Evolutionary conservation across 2,113 vertebrate species (phyloP).

Genomic region (mouse (Mus musculus)): DNA sequence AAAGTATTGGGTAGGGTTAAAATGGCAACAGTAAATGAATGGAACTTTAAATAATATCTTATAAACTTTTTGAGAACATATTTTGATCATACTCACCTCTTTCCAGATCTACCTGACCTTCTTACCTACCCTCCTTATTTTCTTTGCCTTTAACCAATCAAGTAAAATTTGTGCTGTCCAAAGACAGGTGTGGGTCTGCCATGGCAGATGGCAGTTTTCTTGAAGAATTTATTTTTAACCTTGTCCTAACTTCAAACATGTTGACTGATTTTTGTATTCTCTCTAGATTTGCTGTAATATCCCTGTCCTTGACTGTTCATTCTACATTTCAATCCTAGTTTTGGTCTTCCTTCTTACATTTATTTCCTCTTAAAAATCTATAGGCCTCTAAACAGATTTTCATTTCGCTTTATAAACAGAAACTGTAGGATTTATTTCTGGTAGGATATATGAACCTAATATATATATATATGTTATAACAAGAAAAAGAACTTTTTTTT

Average conservation of each 20-base stretch:
- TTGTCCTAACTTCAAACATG: not conserved
- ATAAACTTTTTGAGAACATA: not conserved
- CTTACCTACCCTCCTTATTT: not conserved
- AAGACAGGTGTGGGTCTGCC: not conserved
- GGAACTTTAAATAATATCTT: not conserved
- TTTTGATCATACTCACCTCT: not conserved
- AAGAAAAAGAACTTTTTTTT: slow-evolving; percentile 26
- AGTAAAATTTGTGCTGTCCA: not conserved
- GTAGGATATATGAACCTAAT: not conserved
- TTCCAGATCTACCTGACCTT: not conserved
- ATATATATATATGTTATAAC: not conserved
- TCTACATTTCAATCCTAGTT: not conserved
- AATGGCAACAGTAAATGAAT: not conserved
- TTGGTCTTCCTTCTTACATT: slow-evolving; percentile 15
- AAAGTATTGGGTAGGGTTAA: not conserved
- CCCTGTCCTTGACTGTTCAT: not conserved
- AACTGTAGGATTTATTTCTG: not conserved
- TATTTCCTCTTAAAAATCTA: not conserved
- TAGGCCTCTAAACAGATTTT: not conserved
- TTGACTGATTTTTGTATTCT: not conserved
- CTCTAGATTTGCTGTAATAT: not conserved
- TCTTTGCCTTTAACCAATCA: not conserved
- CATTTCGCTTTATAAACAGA: slow-evolving; percentile 11
- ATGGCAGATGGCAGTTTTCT: not conserved
- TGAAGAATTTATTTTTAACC: not conserved